Evolutionary conservation across 2,113 vertebrate genomes (phyloP).

Genomic region (Ranitomeya imitator): DNA sequence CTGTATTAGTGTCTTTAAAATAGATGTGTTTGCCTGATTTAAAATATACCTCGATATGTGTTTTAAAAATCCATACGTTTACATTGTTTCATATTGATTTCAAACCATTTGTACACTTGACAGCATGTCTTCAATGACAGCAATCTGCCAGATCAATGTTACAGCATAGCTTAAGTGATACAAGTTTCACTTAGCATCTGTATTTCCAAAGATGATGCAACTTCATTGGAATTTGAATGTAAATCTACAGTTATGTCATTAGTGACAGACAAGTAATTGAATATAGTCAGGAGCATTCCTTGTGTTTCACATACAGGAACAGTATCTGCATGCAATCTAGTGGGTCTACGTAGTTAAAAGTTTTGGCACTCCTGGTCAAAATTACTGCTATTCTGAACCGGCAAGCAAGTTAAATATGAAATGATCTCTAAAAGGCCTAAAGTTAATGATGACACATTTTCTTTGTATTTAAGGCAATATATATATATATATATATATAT

Average conservation of each 20-base stretch:
- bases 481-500: no score
- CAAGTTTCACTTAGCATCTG: not conserved
- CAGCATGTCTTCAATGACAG: not conserved
- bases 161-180: not conserved
- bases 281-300: not conserved
- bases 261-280: not conserved
- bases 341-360: not conserved
- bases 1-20: not conserved
- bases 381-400: no score
- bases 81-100: conserved; percentile 32
- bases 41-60: not conserved
- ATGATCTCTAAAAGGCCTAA: no score
- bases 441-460: no score
- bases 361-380: no score
- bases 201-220: not conserved
- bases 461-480: no score
- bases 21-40: no score
- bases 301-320: not conserved
- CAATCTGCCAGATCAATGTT: conserved; percentile 8
- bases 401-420: no score
- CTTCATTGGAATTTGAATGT: not conserved
- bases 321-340: not conserved
- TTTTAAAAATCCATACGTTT: not conserved
- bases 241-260: not conserved
- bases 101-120: conserved; percentile 22